A percentile compares a stretch with the other conserved stretches of the same genome.
phyloP scores from a whole-genome alignment of 2,797 vertebrate genomes.

The Danio aesculapii region DNA sequence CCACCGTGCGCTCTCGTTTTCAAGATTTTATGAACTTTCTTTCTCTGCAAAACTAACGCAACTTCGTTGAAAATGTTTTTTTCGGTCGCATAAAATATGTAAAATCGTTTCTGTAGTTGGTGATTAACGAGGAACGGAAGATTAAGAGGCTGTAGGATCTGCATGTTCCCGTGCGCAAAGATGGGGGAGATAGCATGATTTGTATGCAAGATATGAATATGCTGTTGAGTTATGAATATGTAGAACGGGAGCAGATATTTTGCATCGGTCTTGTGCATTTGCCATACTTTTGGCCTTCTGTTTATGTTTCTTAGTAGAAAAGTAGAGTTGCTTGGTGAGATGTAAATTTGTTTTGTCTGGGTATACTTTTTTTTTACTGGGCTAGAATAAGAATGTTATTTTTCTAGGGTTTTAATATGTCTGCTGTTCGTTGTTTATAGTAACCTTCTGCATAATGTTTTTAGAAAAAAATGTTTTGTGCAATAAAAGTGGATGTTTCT shows the following conservation, averaged over 20 bases:
- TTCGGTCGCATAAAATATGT: background rate
- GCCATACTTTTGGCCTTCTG: constrained; percentile 17
- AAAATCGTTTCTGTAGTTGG: background rate
- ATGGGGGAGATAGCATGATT: constrained; percentile 69
- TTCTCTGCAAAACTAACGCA: constrained; percentile 27
- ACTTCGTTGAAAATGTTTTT: constrained; percentile 26
- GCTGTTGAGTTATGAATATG: constrained; percentile 79
- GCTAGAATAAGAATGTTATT: constrained; percentile 39
- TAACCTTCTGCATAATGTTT: background rate
- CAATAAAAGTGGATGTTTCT: constrained; percentile 34
- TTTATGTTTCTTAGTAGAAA: constrained; percentile 48
- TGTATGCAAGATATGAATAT: constrained; percentile 80
- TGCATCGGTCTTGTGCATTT: background rate
- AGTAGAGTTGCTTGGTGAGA: constrained; percentile 63
- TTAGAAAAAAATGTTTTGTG: background rate
- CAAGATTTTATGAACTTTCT: constrained; percentile 43
- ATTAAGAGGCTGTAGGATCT: constrained; percentile 45
- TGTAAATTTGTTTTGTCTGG: constrained; percentile 64
- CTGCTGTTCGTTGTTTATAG: constrained; percentile 7
- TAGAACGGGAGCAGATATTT: constrained; percentile 65
- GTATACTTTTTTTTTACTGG: constrained; percentile 45
- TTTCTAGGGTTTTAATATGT: constrained; percentile 39
- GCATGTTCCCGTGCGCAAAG: constrained; percentile 58
- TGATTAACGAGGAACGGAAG: background rate
- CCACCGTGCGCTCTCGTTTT: background rate